Evolutionary conservation across 2,113 vertebrate genomes (phyloP).

Genomic region (Hystrix brachyura): DNA sequence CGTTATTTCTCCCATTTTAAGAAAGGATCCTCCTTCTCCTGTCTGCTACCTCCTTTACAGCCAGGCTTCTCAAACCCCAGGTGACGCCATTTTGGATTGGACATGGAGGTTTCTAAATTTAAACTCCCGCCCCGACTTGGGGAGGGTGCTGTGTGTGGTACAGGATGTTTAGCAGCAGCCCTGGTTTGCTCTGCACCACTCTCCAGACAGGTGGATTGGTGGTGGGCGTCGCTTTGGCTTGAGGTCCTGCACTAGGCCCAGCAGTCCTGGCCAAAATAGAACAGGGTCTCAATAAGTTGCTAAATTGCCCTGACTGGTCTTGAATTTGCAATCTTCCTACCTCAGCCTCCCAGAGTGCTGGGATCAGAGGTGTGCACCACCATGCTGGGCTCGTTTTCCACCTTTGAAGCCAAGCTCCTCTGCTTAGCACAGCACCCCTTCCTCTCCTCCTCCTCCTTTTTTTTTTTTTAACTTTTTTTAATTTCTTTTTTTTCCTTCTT

Average conservation of each 20-base stretch:
- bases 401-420: background rate
- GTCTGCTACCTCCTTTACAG: background rate
- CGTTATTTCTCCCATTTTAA: conserved; percentile 30
- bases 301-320: background rate
- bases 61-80: background rate
- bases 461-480: background rate
- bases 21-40: background rate
- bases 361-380: background rate
- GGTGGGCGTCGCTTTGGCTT: background rate
- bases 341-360: background rate
- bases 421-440: background rate
- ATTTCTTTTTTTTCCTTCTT: no score
- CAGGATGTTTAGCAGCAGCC: background rate
- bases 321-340: background rate
- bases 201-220: background rate
- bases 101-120: background rate
- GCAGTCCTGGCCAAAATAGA: background rate
- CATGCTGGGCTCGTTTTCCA: background rate
- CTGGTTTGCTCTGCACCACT: background rate
- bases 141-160: background rate
- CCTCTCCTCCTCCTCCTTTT: background rate
- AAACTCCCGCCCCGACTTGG: background rate
- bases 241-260: background rate
- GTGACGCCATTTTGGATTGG: background rate
- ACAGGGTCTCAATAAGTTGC: background rate